These are phyloP conservation scores for Zosterops lateralis DNA, from an alignment of 2,113 vertebrate species.

Conservation along the genomic window DNA sequence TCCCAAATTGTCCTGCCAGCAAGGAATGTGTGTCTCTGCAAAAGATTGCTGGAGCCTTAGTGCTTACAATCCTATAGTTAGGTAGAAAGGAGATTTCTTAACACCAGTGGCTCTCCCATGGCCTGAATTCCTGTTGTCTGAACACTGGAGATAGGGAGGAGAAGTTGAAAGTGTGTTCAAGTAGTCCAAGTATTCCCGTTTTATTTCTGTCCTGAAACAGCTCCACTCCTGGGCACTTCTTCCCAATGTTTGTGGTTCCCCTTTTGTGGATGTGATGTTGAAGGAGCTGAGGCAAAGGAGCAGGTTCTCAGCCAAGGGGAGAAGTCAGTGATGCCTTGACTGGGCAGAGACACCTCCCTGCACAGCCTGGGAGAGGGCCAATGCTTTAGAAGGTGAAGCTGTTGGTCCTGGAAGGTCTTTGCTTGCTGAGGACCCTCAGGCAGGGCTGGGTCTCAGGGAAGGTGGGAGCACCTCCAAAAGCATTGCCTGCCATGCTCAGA, in stretches of 20 bases:
- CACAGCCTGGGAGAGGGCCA: neutral
- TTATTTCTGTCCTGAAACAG: neutral
- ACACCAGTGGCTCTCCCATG: neutral
- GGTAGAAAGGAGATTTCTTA: neutral
- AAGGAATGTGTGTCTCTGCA: neutral
- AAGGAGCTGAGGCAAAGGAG: neutral
- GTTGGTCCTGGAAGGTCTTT: too few relatives aligned
- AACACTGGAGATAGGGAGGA: neutral
- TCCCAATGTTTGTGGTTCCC: neutral
- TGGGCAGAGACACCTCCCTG: neutral
- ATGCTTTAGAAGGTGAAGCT: neutral
- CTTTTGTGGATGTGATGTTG: fast-evolving
- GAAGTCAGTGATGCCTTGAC: neutral
- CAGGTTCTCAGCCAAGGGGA: fast-evolving
- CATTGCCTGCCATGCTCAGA: neutral
- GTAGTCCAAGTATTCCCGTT: neutral
- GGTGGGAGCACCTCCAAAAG: neutral
- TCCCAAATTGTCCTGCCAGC: neutral
- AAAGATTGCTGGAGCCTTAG: neutral
- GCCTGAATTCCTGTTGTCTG: neutral
- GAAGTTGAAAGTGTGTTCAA: neutral
- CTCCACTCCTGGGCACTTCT: neutral
- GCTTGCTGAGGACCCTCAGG: neutral
- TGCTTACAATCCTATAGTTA: neutral
- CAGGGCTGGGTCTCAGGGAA: neutral